Evolutionary conservation across 2,113 vertebrate species (phyloP), one percentile per base, ranked within the genome.

Genomic region (Clarias batrachus): DNA sequence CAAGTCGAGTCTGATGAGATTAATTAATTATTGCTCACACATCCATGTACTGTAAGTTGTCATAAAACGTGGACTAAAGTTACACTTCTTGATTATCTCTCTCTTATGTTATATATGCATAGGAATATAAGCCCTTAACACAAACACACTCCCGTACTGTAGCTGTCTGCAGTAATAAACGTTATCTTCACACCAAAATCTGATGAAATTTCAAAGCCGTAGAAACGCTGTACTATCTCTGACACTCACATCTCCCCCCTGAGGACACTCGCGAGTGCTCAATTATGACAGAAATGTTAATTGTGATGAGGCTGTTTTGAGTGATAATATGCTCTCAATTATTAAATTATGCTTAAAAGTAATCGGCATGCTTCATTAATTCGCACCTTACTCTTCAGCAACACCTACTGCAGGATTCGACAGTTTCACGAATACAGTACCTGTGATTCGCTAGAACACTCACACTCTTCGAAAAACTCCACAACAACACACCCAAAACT

Each of bases 261-360:
- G 19, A 37, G 33, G 54, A 63, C 60, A n/a, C 56, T 63, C 60
- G 33, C 25, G 48, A 81, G 54, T 52, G 66, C 57, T 27, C 85
- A 86, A 54, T 82, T 74, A 74, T 74, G 79, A 74, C 27, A 76
- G 73, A 76, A 77, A 83, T 25, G 80, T 66, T 87, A 66, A 77
- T 87, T 78, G 48, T 25, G 27, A 48, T 77, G 73, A 76, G 48
- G 48, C 48, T 78, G 81, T 78, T 87, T 77, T 68, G 71, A 63
- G 81, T 78, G 86, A 83, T 87, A 78, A 87, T 76, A 41, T 82
- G 59, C 54, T 87, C 77, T 25, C 70, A 56, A n/a, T 87, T 37
- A 83, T 77, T 87, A 87, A 83, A 83, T 83, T 83, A 77, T 56
- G 60, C 81, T 87, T 87, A 63, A 82, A 76, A 82, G 57, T 37